Conservation (phyloP, 2,113 vertebrate genomes). For the Arizona elegans region DNA sequence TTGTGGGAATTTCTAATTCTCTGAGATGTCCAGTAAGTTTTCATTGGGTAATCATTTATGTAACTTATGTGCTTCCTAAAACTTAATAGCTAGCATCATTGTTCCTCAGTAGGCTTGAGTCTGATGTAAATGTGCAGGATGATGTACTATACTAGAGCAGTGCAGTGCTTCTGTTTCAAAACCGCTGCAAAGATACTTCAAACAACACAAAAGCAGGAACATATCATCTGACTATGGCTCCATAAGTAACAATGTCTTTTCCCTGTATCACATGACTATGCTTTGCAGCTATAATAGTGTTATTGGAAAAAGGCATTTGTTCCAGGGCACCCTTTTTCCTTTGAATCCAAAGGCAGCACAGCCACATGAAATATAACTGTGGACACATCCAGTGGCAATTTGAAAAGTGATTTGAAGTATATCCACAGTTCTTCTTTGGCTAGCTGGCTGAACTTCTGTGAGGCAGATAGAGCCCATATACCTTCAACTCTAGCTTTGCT, state of each 20-base stretch:
- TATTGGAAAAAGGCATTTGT: not conserved
- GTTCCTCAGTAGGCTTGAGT: not conserved
- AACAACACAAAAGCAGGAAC: not conserved
- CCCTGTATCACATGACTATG: not conserved
- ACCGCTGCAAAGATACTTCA: not conserved
- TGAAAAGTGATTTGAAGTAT: not conserved
- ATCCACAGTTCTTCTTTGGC: not conserved
- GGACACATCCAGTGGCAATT: not conserved
- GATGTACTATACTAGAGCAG: not conserved
- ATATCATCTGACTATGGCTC: not conserved
- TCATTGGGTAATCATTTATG: not conserved
- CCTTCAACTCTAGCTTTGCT: not conserved
- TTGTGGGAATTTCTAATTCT: not conserved
- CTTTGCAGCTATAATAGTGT: not conserved
- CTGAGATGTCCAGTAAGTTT: not conserved
- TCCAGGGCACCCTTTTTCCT: not conserved
- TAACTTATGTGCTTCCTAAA: not conserved
- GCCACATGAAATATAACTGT: not conserved
- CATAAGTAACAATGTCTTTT: not conserved
- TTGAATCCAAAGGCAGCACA: not conserved
- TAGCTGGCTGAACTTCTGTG: not conserved
- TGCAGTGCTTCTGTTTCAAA: not conserved
- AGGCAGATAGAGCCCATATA: not conserved
- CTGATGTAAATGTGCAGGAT: not conserved
- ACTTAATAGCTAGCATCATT: not conserved